Conservation (phyloP, 2,888 invertebrate species). For the Eurytoma californica region DNA sequence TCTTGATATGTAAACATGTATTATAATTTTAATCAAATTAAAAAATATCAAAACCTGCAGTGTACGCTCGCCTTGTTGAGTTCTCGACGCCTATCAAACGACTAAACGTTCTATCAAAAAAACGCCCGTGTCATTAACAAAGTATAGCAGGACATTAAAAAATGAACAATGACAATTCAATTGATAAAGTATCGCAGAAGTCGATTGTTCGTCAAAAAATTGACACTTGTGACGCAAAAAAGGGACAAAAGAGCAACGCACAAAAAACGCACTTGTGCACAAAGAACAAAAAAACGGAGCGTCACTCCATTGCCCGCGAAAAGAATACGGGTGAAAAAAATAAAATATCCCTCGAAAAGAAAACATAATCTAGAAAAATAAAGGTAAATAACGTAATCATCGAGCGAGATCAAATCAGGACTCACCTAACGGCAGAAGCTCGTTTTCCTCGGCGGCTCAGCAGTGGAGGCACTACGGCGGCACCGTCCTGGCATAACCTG, state of each 20-base stretch:
- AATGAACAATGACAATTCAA: conserved; percentile 4
- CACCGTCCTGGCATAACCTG: conserved; percentile 50
- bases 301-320: neutral
- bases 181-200: no score
- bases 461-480: neutral
- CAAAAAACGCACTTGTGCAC: neutral
- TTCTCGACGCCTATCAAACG: no score
- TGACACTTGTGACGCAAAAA: no score
- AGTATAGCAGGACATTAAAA: no score
- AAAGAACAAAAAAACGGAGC: neutral
- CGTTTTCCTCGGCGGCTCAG: conserved; percentile 32
- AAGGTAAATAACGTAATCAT: neutral
- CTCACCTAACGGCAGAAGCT: conserved; percentile 53
- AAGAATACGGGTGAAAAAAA: neutral
- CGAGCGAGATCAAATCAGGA: neutral
- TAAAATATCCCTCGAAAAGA: neutral
- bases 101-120: no score
- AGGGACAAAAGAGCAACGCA: conserved; percentile 13
- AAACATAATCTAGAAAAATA: neutral
- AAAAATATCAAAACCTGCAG: no score
- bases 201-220: no score
- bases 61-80: no score
- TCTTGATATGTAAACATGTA: no score
- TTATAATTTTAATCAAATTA: no score
- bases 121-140: no score